These are phyloP conservation scores for Nannospalax galili DNA, from an alignment of 2,113 vertebrate species.

Conservation along the genomic window DNA sequence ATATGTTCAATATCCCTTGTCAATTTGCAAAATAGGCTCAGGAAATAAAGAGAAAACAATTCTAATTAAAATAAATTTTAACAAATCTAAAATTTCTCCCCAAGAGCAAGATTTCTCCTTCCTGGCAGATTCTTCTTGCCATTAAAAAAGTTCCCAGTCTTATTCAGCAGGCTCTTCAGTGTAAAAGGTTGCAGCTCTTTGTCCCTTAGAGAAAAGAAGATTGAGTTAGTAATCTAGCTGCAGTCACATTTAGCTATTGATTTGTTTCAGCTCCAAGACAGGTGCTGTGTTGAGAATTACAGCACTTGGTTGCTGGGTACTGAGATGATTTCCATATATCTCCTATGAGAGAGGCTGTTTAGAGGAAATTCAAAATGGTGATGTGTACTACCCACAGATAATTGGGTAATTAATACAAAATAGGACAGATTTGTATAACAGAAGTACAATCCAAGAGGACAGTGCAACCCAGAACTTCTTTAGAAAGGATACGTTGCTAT, in stretches of 20 bases:
- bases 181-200: neutral
- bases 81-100: neutral
- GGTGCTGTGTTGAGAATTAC: conserved; percentile 62
- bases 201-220: conserved; percentile 63
- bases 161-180: conserved; percentile 16
- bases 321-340: conserved; percentile 40
- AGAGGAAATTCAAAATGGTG: conserved; percentile 45
- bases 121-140: conserved; percentile 24
- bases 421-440: neutral
- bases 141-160: conserved; percentile 29
- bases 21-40: conserved; percentile 32
- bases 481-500: conserved; percentile 1
- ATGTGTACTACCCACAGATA: neutral
- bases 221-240: conserved; percentile 60
- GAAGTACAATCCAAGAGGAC: neutral
- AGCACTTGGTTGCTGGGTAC: conserved; percentile 32
- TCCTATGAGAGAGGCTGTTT: neutral
- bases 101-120: neutral
- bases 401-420: neutral
- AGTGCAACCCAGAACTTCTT: neutral
- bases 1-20: neutral
- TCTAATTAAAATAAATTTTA: conserved; percentile 35
- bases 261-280: conserved; percentile 56
- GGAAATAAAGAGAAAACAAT: conserved; percentile 41
- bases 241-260: conserved; percentile 62